Base-by-base conservation (phyloP, 2,888 invertebrate species). In the Bruchidius siliquastri region DNA sequence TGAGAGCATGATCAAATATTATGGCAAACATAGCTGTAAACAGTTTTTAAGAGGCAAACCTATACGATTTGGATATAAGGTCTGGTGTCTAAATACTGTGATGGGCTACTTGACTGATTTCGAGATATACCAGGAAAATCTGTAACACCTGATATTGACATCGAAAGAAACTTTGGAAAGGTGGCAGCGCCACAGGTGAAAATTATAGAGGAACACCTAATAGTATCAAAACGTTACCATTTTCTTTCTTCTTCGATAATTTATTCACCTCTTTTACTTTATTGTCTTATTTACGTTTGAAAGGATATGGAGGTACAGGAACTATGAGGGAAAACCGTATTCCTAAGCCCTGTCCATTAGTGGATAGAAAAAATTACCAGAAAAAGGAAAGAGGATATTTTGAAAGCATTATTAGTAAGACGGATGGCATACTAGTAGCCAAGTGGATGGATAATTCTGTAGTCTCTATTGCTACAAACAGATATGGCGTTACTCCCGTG, bases 401-500 rank as follows among this genome's bases (percentile, higher is more conserved):
- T 69, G 67, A 74, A 26, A 71, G 71, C 66, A 66, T 21, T 71
- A 18, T 72, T 21, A 68, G 72, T 20, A 74, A 71, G 70, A 73
- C 73, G 71, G 74, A 73, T 68, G 77, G 75, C n/a, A 77, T 81
- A 68, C 20, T 78, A 71, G 67, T 78, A 32, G 76, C 76, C 21
- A 76, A 71, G 26, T 84, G 79, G 81, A 75, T 79, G 73, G 82
- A 83, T 71, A 84, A 83, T 73, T 74, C 75, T 71, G 77, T 81
- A 22, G 82, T 83, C 68, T 77, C 80, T 70, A 76, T 80, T 68
- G 80, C 77, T 20, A 75, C 76, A 21, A 80, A 75, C 30, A 74
- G 67, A 69, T 75, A 76, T 75, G 78, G 79, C 68, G 75, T 79
- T 68, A 49, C 72, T 68, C 73, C 75, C 67, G 71, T 73, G 69